Base-by-base conservation (phyloP, 2,797 vertebrate genomes). In the Microtus agrestis region DNA sequence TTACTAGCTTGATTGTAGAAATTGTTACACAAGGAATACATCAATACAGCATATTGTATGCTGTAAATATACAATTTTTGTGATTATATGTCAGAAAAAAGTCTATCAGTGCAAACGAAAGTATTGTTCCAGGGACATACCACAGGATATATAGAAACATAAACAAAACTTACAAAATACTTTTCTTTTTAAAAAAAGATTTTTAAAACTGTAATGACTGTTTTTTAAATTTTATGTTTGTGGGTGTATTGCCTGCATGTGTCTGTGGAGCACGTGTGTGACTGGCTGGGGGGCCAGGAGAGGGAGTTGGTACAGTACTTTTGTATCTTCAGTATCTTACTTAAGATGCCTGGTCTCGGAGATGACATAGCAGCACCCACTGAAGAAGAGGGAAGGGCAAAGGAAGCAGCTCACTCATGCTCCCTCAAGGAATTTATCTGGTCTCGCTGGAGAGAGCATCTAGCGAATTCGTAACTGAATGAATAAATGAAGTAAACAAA, bases 91-190 rank as follows among this genome's bases (percentile, higher is more conserved):
- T 74, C 19, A 67, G 29, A n/a, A 76, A 86, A 65, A 87, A 51
- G 15, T 87, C 19, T 37, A n/a, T 78, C 13, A n/a, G 48, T 79
- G 65, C 15, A 76, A 43, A 65, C 37, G 71, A 91, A 54, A 69
- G 43, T 77, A 23, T 89, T 85, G 71, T 91, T 91, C 63, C 63
- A 65, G 48, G 85, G 5, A 87, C 56, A 48, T 23, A 2, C 76
- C 46, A 84, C 82, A 92, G 65, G 40, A 82, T 56, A 3, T 51
- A 34, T 76, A 46, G 82, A 78, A 95, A 90, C 59, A 93, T 43
- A 86, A 90, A 15, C 79, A 74, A 82, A 91, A 74, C 34, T 86
- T 91, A 43, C 5, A 81, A 87, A 65, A n/a, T 92, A 21, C n/a
- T 67, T 84, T 93, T 89, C 48, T 88, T 88, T 56, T 17, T 59